Base-by-base conservation (phyloP, 2,888 invertebrate species). In the Plebejus argus region DNA sequence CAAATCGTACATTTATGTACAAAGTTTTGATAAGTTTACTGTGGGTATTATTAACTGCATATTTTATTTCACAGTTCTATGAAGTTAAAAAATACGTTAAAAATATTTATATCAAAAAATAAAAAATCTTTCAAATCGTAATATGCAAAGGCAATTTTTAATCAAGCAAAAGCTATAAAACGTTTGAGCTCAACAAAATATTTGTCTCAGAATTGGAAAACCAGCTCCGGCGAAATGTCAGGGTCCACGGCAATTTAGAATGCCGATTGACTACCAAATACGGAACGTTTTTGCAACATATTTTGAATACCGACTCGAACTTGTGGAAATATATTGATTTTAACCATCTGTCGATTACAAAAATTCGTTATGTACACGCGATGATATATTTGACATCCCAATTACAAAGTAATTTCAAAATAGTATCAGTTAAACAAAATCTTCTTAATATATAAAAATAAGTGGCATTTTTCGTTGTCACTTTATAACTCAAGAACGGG, bases 201-300 rank as follows among this genome's bases (percentile, higher is more conserved):
- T 78, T 76, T 79, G 79, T 80, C 77, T 76, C 77, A 61, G 70
- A 79, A 79, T 77, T 74, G 81, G 81, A 80, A 85, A 88, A 88
- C 88, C 87, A 87, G 84, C 81, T 86, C 86, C 83, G 86, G 82
- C 85, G 82, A 92, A 92, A 92, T 92, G 92, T 92, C 92, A 92
- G 90, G 92, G 92, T 89, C 90, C 85, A 83, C 81, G 81, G 84
- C 83, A 86, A 85, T 85, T 71, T 86, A 85, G 86, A 92, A 91
- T 91, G 89, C 86, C 90, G 61, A 88, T 84, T 84, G 83, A 83
- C 80, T 80, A 81, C 81, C 81, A 81, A 81, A 81, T 79, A 78
- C 80, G 80, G 81, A 83, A 83, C 49, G 74, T 83, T 81, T 80
- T 78, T 81, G 78, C 79, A 78, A 78, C 79, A 77, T 82, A 80